These are phyloP conservation scores for Misgurnus mizolepis DNA, from an alignment of 2,113 vertebrate species.

Conservation along the genomic window DNA sequence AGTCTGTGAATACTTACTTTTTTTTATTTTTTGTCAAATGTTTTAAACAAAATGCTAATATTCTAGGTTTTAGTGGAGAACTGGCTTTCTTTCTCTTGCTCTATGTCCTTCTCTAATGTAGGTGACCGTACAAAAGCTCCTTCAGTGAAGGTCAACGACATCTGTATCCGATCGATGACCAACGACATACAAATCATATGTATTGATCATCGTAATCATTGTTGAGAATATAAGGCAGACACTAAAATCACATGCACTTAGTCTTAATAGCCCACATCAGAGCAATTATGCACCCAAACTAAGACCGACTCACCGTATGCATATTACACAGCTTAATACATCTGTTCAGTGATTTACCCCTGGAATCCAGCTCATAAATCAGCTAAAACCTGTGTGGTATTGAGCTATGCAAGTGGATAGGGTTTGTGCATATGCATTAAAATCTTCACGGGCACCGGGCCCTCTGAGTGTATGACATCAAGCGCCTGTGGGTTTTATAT, in stretches of 20 bases:
- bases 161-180: slow-evolving; percentile 82
- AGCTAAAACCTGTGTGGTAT: slow-evolving; percentile 46
- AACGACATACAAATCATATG: slow-evolving; percentile 89
- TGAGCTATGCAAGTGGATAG: slow-evolving; percentile 12
- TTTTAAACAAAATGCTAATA: background rate
- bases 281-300: slow-evolving; percentile 90
- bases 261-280: slow-evolving; percentile 93
- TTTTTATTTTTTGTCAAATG: no score
- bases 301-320: slow-evolving; percentile 64
- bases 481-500: slow-evolving; percentile 67
- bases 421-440: slow-evolving; percentile 7
- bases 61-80: background rate
- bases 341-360: slow-evolving; percentile 73
- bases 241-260: slow-evolving; percentile 93
- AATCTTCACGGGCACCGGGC: background rate
- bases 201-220: slow-evolving; percentile 89
- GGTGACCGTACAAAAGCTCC: slow-evolving; percentile 79
- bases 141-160: slow-evolving; percentile 84
- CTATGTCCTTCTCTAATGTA: slow-evolving; percentile 67
- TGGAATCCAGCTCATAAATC: slow-evolving; percentile 77
- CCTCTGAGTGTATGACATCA: slow-evolving; percentile 70
- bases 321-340: slow-evolving; percentile 69
- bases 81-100: background rate
- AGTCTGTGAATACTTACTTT: no score
- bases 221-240: slow-evolving; percentile 84